Percentiles rank a stretch among this genome's conserved stretches.
phyloP scores from a whole-genome alignment of 2,888 invertebrate species.

The Idaea aversata region DNA sequence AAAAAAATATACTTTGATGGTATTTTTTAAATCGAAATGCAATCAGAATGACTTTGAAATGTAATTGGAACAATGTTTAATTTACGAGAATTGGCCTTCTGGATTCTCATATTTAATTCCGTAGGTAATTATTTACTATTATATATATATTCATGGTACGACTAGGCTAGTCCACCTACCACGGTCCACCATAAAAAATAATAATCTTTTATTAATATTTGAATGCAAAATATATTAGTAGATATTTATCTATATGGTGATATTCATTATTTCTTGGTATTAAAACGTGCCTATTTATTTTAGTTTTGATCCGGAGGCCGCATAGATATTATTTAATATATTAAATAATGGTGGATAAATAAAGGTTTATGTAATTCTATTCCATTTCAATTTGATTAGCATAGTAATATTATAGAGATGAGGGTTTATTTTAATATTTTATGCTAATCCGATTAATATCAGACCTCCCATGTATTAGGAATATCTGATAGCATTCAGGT shows the following conservation, averaged over 20 bases:
- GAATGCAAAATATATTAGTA: background rate
- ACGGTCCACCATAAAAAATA: no score
- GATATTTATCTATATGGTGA: background rate
- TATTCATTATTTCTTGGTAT: background rate
- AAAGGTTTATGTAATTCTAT: background rate
- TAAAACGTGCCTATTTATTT: background rate
- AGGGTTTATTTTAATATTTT: conserved; percentile 1
- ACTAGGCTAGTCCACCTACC: no score
- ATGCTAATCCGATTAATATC: background rate
- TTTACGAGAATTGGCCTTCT: no score
- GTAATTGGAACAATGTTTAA: no score
- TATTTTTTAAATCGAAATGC: no score
- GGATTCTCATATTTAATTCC: no score
- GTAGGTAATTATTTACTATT: no score
- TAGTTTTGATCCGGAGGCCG: background rate
- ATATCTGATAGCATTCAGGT: background rate
- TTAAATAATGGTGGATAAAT: background rate
- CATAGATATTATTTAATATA: background rate
- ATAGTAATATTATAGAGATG: conserved; percentile 1
- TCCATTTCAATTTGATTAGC: background rate
- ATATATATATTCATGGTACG: no score
- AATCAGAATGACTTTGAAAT: no score
- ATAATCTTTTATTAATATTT: background rate
- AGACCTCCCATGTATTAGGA: background rate
- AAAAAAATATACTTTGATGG: no score